Conservation (phyloP, 2,797 vertebrate species). For the Pantherophis vulpinus region DNA sequence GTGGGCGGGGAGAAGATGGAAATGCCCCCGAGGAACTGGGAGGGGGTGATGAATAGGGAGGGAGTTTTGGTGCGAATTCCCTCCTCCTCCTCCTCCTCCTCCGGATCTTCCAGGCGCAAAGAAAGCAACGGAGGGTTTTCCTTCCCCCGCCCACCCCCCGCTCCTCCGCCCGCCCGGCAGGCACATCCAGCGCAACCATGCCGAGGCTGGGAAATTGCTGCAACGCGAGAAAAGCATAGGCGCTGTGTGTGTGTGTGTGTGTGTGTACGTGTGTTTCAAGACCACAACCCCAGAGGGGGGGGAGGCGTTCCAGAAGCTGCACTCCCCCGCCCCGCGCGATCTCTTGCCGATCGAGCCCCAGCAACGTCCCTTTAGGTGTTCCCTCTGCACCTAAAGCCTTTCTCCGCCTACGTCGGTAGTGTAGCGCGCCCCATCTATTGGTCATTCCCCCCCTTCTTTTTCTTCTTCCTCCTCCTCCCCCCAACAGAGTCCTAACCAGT, state of each 20-base stretch:
- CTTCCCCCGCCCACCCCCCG: not conserved
- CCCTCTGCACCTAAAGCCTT: not conserved
- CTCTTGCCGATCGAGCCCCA: not conserved
- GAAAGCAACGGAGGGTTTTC: constrained; percentile 45
- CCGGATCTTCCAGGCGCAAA: constrained; percentile 38
- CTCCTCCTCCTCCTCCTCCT: constrained; percentile 35
- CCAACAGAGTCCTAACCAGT: constrained; percentile 30
- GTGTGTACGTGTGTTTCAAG: not conserved
- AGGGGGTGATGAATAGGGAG: constrained; percentile 3
- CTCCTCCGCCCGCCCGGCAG: constrained; percentile 3
- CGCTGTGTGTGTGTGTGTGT: not conserved
- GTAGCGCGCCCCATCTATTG: not conserved
- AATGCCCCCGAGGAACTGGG: constrained; percentile 39
- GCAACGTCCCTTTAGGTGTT: not conserved
- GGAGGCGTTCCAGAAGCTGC: not conserved
- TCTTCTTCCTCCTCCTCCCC: not conserved
- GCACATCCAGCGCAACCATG: constrained; percentile 62
- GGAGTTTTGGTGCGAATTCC: constrained; percentile 46
- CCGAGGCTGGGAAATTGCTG: constrained; percentile 63
- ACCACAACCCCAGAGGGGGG: not conserved
- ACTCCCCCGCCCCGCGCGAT: not conserved
- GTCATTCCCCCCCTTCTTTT: not conserved
- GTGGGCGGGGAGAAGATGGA: not conserved
- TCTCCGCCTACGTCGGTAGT: not conserved
- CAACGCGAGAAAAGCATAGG: constrained; percentile 45